Base-by-base conservation (phyloP, 2,797 vertebrate species). In the Centropyge bicolor region DNA sequence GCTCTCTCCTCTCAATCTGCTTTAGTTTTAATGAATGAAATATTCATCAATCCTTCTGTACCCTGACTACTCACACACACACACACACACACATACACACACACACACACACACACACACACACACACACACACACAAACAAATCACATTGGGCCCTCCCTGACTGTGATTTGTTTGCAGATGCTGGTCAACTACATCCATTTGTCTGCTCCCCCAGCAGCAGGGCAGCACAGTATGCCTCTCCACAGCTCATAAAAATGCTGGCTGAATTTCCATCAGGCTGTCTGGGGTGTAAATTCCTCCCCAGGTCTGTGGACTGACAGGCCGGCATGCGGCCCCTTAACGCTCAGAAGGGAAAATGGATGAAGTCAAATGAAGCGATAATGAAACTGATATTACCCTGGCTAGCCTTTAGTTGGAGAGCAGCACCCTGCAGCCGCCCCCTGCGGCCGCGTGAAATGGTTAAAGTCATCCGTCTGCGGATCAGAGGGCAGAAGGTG, bases 161-260 rank as follows among this genome's bases (percentile, higher is more conserved):
- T 54, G 66, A 62, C 62, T 74, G 84, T 91, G 92, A 96, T 95
- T 94, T 95, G 93, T 94, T 93, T 93, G 74, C 93, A 83, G 81
- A 92, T 85, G 68, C 86, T 89, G 83, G 86, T 83, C 81, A 80
- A 89, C 86, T 89, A 81, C 86, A 90, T 83, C 88, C 82, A 88
- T 93, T 94, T 93, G 92, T 94, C 88, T 91, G 60, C 90, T 86
- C 88, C 88, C 82, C 86, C 59, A 86, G 77, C 73, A 90, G 86
- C 59, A 59, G 71, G 62, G 46, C 62, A 54, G 64, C 73, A 79
- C 78, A 88, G 88, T 80, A 54, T 71, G 45, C 70, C 85, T 66
- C 56, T 79, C 72, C 76, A 66, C 66, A 80, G 76, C 89, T 93
- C 91, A 94, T 94, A 94, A 95, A 96, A 93, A 92, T 76, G 74